Conservation (phyloP, 2,888 invertebrate genomes). For the Drosophila pseudotakahashii region DNA sequence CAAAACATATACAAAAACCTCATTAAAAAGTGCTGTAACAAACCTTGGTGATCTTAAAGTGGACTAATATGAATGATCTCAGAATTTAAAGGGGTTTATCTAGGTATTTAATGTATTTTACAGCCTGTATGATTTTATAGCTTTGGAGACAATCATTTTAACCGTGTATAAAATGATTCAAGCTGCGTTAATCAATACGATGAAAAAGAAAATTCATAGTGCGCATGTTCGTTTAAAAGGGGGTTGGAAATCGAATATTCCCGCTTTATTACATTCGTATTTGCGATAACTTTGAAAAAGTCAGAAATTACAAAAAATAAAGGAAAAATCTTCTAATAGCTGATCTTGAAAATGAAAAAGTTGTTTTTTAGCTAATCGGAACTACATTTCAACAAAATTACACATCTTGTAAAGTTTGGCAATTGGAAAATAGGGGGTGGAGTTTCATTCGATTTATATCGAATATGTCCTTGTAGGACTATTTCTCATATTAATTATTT, state of each 20-base stretch:
- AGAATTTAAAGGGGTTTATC: not conserved
- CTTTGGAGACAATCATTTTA: constrained; percentile 91
- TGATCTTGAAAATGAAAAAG: not conserved
- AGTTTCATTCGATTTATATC: constrained; percentile 26
- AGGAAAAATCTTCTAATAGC: not conserved
- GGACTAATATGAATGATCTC: not conserved
- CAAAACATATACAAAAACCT: constrained; percentile 71
- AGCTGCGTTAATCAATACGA: constrained; percentile 37
- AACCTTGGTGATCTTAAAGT: no score
- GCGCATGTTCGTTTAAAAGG: constrained; percentile 20
- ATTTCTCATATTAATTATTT: not conserved
- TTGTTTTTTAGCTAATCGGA: not conserved
- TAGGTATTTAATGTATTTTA: constrained; percentile 85
- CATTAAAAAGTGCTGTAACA: not conserved
- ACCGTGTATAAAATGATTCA: constrained; percentile 40
- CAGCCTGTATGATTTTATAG: constrained; percentile 95
- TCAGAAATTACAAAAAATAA: not conserved
- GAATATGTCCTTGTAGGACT: constrained; percentile 6
- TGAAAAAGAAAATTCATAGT: constrained; percentile 9
- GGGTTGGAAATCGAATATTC: constrained; percentile 26
- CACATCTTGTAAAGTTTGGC: no score
- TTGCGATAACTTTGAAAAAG: not conserved
- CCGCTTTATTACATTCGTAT: constrained; percentile 11
- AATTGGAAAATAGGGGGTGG: not conserved
- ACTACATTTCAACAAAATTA: not conserved